phyloP scores from a whole-genome alignment of 2,888 invertebrate genomes.

The Agriotes lineatus region DNA sequence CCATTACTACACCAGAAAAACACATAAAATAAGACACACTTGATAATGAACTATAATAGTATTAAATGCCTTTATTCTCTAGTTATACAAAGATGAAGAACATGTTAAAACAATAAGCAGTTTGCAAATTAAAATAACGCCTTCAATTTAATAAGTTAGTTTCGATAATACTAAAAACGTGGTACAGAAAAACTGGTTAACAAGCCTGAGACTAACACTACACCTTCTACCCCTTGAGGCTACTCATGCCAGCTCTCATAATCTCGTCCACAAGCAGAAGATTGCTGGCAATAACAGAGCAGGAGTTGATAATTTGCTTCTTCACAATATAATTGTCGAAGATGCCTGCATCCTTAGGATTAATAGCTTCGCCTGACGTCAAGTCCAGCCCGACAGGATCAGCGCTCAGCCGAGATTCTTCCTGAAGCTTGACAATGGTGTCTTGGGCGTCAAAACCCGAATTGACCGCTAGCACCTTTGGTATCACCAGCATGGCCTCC shows the following conservation, averaged over 20 bases:
- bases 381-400: slow-evolving; percentile 92
- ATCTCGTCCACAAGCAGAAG: slow-evolving; percentile 98
- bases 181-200: too few relatives aligned
- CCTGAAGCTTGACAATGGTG: slow-evolving; percentile 93
- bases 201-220: background rate
- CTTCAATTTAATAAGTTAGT: too few relatives aligned
- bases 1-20: too few relatives aligned
- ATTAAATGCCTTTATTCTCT: slow-evolving; percentile 17
- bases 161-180: background rate
- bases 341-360: slow-evolving; percentile 89
- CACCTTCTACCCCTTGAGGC: slow-evolving; percentile 82
- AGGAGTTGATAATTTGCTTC: slow-evolving; percentile 96
- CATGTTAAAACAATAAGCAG: background rate
- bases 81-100: slow-evolving; percentile 2
- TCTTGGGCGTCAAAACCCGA: slow-evolving; percentile 97
- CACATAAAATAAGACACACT: too few relatives aligned
- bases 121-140: background rate
- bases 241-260: slow-evolving; percentile 98
- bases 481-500: slow-evolving; percentile 93
- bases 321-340: slow-evolving; percentile 97
- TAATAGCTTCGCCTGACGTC: slow-evolving; percentile 89
- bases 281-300: slow-evolving; percentile 97
- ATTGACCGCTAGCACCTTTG: slow-evolving; percentile 93
- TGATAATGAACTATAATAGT: too few relatives aligned
- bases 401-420: slow-evolving; percentile 81